Percentiles rank a stretch among this genome's conserved stretches.
Conservation (phyloP, 2,113 vertebrate genomes). For the Corapipo altera region DNA sequence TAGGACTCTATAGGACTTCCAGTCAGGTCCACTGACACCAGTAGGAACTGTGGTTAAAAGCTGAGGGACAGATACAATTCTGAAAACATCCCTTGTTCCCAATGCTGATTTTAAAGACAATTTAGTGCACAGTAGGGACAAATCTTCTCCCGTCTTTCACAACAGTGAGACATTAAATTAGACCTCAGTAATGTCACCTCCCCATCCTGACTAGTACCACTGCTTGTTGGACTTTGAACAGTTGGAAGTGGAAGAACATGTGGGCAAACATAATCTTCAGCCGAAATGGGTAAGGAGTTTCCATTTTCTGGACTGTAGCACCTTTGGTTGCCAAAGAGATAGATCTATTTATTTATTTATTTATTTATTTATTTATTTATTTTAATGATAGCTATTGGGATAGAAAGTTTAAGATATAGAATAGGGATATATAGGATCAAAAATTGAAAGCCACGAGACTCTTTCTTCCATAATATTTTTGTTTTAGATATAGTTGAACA, state of each 20-base stretch:
- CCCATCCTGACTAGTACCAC: neutral
- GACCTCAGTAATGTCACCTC: neutral
- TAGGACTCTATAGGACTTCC: neutral
- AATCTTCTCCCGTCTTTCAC: neutral
- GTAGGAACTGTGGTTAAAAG: slow-evolving; percentile 16
- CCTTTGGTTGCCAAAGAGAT: neutral
- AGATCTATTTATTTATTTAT: neutral
- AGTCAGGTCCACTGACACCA: neutral
- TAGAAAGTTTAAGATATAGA: neutral
- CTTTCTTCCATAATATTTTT: neutral
- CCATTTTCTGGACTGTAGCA: neutral
- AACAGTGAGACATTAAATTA: slow-evolving; percentile 4
- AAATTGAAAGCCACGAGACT: neutral
- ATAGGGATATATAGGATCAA: neutral
- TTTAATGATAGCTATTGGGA: accelerated
- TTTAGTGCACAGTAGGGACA: slow-evolving; percentile 2
- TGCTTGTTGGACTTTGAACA: neutral
- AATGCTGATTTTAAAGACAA: slow-evolving; percentile 9
- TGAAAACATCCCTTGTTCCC: neutral
- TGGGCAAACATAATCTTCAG: neutral
- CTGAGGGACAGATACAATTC: neutral
- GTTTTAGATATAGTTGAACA: neutral
- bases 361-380: neutral
- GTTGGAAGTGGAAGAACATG: neutral
- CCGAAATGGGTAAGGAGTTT: neutral